Evolutionary conservation across 2,113 vertebrate genomes (phyloP).

Genomic region (Aegotheles bennettii): DNA sequence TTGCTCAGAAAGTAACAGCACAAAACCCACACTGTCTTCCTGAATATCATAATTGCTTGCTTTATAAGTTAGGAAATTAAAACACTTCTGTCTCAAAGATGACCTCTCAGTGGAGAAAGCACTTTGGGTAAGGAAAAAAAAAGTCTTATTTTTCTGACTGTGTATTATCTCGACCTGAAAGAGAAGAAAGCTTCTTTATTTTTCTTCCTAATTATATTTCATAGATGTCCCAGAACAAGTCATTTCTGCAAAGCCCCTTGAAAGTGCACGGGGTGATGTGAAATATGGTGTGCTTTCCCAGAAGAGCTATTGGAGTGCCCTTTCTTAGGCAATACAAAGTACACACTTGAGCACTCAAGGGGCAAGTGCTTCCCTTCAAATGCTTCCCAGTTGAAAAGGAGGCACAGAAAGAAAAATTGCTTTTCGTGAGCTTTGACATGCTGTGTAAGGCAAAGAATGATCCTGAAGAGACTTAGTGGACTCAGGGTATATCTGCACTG

Average conservation of each 20-base stretch:
- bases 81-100: not conserved
- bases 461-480: not conserved
- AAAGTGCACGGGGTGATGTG: conserved; percentile 39
- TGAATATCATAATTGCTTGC: not conserved
- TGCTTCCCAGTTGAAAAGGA: conserved; percentile 38
- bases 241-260: conserved; percentile 37
- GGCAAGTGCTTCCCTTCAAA: conserved; percentile 45
- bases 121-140: not conserved
- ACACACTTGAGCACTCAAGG: conserved; percentile 61
- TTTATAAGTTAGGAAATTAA: conserved; percentile 28
- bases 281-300: conserved; percentile 57
- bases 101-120: not conserved
- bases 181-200: conserved; percentile 45
- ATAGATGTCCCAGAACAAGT: conserved; percentile 39
- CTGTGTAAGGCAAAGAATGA: not conserved
- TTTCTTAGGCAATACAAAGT: conserved; percentile 55
- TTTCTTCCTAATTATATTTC: conserved; percentile 58
- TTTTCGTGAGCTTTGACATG: conserved; percentile 27
- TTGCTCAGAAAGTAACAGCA: not conserved
- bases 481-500: not conserved
- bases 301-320: conserved; percentile 59
- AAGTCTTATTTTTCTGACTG: not conserved
- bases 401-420: conserved; percentile 53
- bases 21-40: not conserved
- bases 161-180: conserved; percentile 5